A percentile compares a stretch with the other conserved stretches of the same genome.
These are phyloP conservation scores for Medauroidea extradentata DNA, from an alignment of 1,140 invertebrate species.

Conservation along the genomic window DNA sequence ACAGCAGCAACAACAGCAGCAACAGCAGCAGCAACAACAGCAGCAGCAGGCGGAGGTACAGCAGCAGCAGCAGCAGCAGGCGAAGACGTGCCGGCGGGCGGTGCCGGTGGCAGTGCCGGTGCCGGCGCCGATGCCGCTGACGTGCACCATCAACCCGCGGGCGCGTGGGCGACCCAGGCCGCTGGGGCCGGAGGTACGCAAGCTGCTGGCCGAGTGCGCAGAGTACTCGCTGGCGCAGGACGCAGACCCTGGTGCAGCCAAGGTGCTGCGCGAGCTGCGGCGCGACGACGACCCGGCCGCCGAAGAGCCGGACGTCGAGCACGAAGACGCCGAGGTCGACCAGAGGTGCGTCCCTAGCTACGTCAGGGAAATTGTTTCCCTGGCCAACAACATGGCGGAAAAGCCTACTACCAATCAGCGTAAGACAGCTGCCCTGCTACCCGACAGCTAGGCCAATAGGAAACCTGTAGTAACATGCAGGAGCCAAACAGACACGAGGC, in stretches of 20 bases:
- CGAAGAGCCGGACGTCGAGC: constrained; percentile 33
- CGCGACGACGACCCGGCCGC: constrained; percentile 23
- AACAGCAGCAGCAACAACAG: constrained; percentile 11
- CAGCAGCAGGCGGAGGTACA: neutral
- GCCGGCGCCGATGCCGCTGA: neutral
- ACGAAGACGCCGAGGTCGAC: constrained; percentile 40
- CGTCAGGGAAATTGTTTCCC: too few relatives aligned
- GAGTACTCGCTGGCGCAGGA: constrained; percentile 37
- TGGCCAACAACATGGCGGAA: too few relatives aligned
- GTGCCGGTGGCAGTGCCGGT: neutral
- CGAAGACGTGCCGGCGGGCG: neutral
- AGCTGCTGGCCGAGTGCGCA: constrained; percentile 34
- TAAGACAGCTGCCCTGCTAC: too few relatives aligned
- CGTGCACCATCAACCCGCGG: neutral
- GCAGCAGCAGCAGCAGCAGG: neutral
- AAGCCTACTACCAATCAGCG: too few relatives aligned
- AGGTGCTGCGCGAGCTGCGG: constrained; percentile 35
- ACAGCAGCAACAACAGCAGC: constrained; percentile 14
- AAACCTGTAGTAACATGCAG: too few relatives aligned
- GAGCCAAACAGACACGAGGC: too few relatives aligned
- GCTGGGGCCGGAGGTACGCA: constrained; percentile 15
- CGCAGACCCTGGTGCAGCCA: constrained; percentile 30
- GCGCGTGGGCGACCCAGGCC: neutral
- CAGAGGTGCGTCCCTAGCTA: neutral
- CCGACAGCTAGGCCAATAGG: too few relatives aligned